These are phyloP conservation scores for Syrista parreyssii DNA, from an alignment of 2,888 invertebrate genomes.

Conservation along the genomic window DNA sequence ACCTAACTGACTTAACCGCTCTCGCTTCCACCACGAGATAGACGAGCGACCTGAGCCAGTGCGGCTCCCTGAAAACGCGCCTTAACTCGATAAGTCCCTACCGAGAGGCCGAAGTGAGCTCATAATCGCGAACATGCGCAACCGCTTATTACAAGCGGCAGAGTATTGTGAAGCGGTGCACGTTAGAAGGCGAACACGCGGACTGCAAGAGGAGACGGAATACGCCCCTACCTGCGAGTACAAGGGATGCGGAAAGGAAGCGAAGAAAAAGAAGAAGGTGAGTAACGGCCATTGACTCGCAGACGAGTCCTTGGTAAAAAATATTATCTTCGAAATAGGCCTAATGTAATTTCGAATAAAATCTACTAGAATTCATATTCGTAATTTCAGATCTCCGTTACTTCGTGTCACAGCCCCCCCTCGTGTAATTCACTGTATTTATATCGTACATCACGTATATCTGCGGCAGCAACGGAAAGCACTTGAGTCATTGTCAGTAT, in stretches of 20 bases:
- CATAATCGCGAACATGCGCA: slow-evolving; percentile 48
- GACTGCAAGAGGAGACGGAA: neutral
- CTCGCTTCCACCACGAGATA: neutral
- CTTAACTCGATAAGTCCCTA: slow-evolving; percentile 46
- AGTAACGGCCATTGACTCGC: neutral
- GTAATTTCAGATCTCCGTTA: neutral
- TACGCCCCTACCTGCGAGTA: neutral
- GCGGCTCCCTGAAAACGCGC: slow-evolving; percentile 1
- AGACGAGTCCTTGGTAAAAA: neutral
- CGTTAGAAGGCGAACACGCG: neutral
- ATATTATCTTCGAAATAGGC: neutral
- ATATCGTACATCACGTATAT: neutral
- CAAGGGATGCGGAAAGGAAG: slow-evolving; percentile 4
- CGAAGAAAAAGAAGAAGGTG: neutral
- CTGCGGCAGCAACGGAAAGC: neutral
- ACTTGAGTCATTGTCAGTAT: neutral
- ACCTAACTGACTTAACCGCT: neutral
- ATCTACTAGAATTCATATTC: neutral
- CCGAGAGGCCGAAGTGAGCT: slow-evolving; percentile 44
- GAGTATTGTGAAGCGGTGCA: slow-evolving; percentile 37
- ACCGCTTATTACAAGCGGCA: slow-evolving; percentile 49
- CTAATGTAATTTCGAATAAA: neutral
- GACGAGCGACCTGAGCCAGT: neutral
- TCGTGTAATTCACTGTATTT: neutral
- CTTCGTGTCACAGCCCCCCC: neutral